phyloP scores from a whole-genome alignment of 2,888 invertebrate species.

The Thecophora atra region DNA sequence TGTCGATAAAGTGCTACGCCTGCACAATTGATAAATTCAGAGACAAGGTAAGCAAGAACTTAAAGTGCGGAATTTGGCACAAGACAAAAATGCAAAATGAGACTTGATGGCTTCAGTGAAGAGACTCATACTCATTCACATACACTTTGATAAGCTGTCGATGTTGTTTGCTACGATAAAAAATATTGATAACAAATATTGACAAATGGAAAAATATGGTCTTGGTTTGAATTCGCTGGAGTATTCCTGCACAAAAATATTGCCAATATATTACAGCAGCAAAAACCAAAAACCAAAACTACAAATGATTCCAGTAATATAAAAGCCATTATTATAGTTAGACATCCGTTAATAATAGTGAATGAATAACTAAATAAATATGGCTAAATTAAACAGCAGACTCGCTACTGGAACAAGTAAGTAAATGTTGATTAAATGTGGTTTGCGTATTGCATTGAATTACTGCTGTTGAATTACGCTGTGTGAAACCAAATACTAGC shows the following conservation, averaged over 20 bases:
- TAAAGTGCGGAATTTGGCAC: constrained; percentile 36
- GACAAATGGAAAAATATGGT: background rate
- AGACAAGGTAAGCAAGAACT: constrained; percentile 14
- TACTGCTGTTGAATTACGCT: too few relatives aligned
- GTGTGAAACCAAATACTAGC: background rate
- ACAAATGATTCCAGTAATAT: too few relatives aligned
- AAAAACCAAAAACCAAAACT: too few relatives aligned
- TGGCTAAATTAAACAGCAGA: constrained; percentile 7
- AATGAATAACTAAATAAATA: constrained; percentile 8
- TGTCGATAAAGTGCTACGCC: background rate
- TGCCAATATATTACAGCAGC: too few relatives aligned
- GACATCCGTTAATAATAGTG: too few relatives aligned
- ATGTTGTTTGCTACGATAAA: too few relatives aligned
- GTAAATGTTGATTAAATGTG: constrained; percentile 1
- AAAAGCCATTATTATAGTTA: too few relatives aligned
- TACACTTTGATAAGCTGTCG: background rate
- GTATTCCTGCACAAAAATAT: too few relatives aligned
- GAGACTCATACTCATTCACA: constrained; percentile 1
- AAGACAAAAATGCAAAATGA: constrained; percentile 38
- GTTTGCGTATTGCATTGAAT: too few relatives aligned
- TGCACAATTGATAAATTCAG: constrained; percentile 15
- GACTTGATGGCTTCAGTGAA: constrained; percentile 15
- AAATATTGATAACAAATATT: too few relatives aligned
- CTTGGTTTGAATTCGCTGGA: too few relatives aligned
- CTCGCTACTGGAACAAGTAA: constrained; percentile 4